Evolutionary conservation across 1,140 invertebrate genomes (phyloP), one percentile per base, ranked within the genome.

Genomic region (Teleopsis dalmanni): DNA sequence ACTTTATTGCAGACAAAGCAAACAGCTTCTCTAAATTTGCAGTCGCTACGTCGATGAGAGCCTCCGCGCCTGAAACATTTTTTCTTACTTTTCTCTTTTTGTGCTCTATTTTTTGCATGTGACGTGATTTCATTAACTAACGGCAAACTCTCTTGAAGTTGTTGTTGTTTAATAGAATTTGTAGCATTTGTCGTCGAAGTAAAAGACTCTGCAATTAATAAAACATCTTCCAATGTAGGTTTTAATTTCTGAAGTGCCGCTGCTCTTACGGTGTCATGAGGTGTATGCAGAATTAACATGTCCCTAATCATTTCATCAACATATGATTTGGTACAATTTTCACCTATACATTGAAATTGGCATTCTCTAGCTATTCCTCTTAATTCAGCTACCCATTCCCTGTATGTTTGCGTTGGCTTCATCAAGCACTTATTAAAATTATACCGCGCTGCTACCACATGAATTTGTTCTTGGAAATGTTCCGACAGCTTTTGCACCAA

Each of bases 271-370:
- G 14, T 21, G 26, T 50, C 40, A 25, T 50, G 48, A 14, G 33
- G 29, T 8, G 40, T 43, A 43, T 50, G 31, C 8, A 50, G 2
- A 16, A 50, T 25, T 25, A 25, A 4, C 34, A 36, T 34, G 13
- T 50, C 40, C 13, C 48, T 27, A 23, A 50, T 50, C 22, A 22
- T 42, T 16, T 43, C 21, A 44, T 50, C 48, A 8, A 43, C 40
- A 34, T 50, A 50, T 13, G 21, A 36, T 23, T 42, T 8, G 7
- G 13, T 26, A 19, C 48, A 43, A 19, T 42, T 25, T 43, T 25
- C 41, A 34, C 26, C 29, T 34, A n/a, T 9, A 34, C 40, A 43
- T 16, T 16, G 7, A 26, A 43, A 50, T 18, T 19, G 21, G n/a
- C 48, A 50, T 25, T 43, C 25, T 16, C 26, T 34, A n/a, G 47